These are phyloP conservation scores for Erebia ligea DNA, from an alignment of 2,888 invertebrate species.

Conservation along the genomic window DNA sequence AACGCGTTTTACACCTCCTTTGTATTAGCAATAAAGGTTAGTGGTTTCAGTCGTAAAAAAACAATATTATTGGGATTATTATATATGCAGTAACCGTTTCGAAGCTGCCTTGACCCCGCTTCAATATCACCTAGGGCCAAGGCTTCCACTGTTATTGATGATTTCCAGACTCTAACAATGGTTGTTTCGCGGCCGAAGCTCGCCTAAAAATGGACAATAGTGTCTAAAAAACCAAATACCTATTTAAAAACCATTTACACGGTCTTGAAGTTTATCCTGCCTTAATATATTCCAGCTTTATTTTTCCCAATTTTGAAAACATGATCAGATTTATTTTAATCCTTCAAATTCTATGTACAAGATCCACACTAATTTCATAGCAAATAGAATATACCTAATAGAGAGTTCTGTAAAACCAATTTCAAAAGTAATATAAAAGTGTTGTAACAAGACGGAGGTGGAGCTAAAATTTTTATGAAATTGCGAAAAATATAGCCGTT, in stretches of 20 bases:
- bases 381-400: not conserved
- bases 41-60: slow-evolving; percentile 28
- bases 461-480: not conserved
- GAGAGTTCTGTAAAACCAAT: not conserved
- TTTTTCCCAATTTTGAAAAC: too few relatives aligned
- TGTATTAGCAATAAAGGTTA: slow-evolving; percentile 43
- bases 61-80: slow-evolving; percentile 27
- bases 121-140: slow-evolving; percentile 59
- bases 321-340: too few relatives aligned
- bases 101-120: slow-evolving; percentile 66
- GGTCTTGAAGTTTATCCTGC: not conserved
- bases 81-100: slow-evolving; percentile 58
- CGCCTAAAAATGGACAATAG: slow-evolving; percentile 56
- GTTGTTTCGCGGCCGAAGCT: slow-evolving; percentile 46
- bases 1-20: slow-evolving; percentile 20
- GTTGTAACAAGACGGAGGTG: not conserved
- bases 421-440: not conserved
- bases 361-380: not conserved
- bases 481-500: not conserved
- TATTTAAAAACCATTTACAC: not conserved
- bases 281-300: not conserved
- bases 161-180: slow-evolving; percentile 55
- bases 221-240: slow-evolving; percentile 47
- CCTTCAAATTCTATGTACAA: not conserved
- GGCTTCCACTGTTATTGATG: slow-evolving; percentile 58